Percentiles rank a stretch among this genome's conserved stretches.
Evolutionary conservation across 2,888 invertebrate genomes (phyloP).

Genomic region (Hirtodrosophila histrioides): DNA sequence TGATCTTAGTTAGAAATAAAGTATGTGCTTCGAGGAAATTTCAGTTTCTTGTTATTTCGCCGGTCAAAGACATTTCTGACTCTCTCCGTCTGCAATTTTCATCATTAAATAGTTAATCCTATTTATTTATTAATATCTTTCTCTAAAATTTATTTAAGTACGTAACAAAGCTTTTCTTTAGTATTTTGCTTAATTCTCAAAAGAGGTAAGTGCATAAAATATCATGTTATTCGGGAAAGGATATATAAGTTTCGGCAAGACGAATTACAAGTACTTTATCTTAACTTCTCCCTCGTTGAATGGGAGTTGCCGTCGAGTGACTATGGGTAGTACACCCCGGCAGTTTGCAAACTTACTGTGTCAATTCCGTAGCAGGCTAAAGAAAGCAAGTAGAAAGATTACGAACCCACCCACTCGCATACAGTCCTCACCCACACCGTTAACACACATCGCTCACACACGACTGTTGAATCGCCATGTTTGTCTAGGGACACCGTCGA

Average conservation of each 20-base stretch:
- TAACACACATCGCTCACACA: slow-evolving; percentile 6
- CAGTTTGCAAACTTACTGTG: slow-evolving; percentile 62
- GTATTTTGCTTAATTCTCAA: too few species aligned
- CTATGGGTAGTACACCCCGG: slow-evolving; percentile 11
- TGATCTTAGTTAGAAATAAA: too few species aligned
- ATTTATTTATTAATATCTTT: too few species aligned
- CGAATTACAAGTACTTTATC: not conserved
- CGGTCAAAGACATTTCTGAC: too few species aligned
- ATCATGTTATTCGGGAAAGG: slow-evolving; percentile 1
- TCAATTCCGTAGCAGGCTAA: slow-evolving; percentile 57
- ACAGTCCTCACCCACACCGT: slow-evolving; percentile 12
- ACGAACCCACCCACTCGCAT: slow-evolving; percentile 15
- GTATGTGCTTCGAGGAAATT: too few species aligned
- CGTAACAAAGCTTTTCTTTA: too few species aligned
- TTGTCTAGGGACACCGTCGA: slow-evolving; percentile 30
- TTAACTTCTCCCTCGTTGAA: slow-evolving; percentile 20
- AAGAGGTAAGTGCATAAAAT: too few species aligned
- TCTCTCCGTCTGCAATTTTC: too few species aligned
- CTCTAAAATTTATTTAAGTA: too few species aligned
- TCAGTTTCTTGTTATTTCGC: too few species aligned
- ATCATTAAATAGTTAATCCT: too few species aligned
- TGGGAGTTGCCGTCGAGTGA: slow-evolving; percentile 14
- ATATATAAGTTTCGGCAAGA: not conserved
- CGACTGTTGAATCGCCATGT: slow-evolving; percentile 51
- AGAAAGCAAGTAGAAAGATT: slow-evolving; percentile 33